These are phyloP conservation scores for Pipistrellus pygmaeus DNA, from an alignment of 2,797 vertebrate species.

Conservation along the genomic window DNA sequence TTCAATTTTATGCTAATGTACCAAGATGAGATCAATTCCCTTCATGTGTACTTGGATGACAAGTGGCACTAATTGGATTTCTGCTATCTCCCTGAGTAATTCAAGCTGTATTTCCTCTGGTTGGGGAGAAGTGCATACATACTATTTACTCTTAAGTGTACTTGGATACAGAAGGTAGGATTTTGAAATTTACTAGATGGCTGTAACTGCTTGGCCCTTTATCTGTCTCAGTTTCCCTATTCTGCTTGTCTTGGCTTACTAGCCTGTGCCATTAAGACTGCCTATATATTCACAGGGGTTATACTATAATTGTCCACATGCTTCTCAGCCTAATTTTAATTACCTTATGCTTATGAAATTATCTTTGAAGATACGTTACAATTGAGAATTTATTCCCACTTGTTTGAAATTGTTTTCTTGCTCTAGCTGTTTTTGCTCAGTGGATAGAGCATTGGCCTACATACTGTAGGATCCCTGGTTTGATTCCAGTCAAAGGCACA, in stretches of 20 bases:
- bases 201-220: neutral
- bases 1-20: neutral
- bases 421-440: too few relatives aligned
- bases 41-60: neutral
- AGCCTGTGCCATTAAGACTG: neutral
- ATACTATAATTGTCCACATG: neutral
- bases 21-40: neutral
- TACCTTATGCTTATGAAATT: neutral
- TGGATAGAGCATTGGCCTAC: too few relatives aligned
- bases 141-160: neutral
- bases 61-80: neutral
- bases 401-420: constrained; percentile 5
- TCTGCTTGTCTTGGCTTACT: neutral
- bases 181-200: neutral
- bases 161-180: neutral
- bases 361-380: neutral
- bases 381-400: neutral
- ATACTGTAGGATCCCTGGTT: too few relatives aligned
- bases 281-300: neutral
- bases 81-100: neutral
- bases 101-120: neutral
- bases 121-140: neutral
- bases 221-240: neutral
- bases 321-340: neutral
- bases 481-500: too few relatives aligned